Evolutionary conservation across 2,888 invertebrate species (phyloP).

Genomic region (Drosophila infuscata): DNA sequence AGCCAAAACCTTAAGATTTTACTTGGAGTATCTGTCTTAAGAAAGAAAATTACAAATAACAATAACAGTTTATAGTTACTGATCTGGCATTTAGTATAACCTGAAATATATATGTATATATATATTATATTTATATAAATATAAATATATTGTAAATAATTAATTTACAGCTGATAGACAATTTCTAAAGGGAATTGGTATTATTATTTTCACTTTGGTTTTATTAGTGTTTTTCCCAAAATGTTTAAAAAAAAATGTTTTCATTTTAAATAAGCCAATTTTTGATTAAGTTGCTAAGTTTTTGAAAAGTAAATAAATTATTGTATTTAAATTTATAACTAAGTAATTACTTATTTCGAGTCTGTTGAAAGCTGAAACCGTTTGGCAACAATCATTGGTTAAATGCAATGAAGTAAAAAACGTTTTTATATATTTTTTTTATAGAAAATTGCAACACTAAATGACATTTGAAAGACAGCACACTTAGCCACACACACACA

Average conservation of each 20-base stretch:
- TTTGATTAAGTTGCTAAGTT: neutral
- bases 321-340: neutral
- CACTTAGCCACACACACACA: constrained; percentile 32
- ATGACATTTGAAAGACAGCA: constrained; percentile 71
- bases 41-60: too few relatives aligned
- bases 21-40: too few relatives aligned
- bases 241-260: neutral
- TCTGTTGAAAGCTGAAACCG: constrained; percentile 3
- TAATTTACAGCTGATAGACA: too few relatives aligned
- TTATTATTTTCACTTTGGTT: too few relatives aligned
- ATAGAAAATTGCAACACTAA: constrained; percentile 45
- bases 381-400: constrained; percentile 38
- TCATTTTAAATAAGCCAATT: neutral
- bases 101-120: too few relatives aligned
- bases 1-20: neutral
- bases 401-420: constrained; percentile 34
- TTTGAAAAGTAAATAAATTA: neutral
- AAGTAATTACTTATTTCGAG: neutral
- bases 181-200: too few relatives aligned
- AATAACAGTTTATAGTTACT: too few relatives aligned
- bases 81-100: too few relatives aligned
- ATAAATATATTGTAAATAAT: too few relatives aligned
- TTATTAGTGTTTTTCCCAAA: too few relatives aligned
- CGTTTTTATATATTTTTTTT: constrained; percentile 18
- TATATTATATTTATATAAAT: too few relatives aligned